A percentile compares a stretch with the other conserved stretches of the same genome.
phyloP scores from a whole-genome alignment of 2,888 invertebrate genomes.

The Heliconius sara region DNA sequence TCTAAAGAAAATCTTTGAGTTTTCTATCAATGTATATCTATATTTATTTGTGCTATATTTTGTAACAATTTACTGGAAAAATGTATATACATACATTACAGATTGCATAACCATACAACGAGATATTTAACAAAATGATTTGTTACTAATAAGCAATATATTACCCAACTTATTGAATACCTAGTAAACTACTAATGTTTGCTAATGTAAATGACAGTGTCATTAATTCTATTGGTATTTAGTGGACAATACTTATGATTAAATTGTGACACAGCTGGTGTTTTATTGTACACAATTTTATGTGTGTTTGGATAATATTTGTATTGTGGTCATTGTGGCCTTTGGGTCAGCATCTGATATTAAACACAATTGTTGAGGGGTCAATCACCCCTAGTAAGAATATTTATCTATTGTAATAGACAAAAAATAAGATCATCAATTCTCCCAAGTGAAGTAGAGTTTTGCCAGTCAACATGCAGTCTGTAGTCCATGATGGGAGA shows the following conservation, averaged over 20 bases:
- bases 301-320: neutral
- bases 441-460: too few species aligned
- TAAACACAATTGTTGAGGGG: neutral
- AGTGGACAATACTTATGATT: neutral
- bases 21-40: neutral
- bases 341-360: neutral
- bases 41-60: neutral
- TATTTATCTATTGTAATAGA: neutral
- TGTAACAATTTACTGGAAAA: neutral
- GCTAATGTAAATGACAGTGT: neutral
- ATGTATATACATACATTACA: neutral
- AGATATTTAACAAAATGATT: neutral
- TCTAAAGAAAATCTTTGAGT: neutral
- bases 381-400: neutral
- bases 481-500: too few species aligned
- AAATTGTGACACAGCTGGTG: neutral
- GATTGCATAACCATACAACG: neutral
- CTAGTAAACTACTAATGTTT: slow-evolving; percentile 10
- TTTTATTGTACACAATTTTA: neutral
- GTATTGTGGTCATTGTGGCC: neutral
- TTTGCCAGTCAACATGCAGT: too few species aligned
- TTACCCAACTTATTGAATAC: neutral
- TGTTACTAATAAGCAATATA: neutral
- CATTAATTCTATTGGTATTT: neutral
- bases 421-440: too few species aligned